phyloP scores from a whole-genome alignment of 2,113 vertebrate genomes.

The Ailuropoda melanoleuca region DNA sequence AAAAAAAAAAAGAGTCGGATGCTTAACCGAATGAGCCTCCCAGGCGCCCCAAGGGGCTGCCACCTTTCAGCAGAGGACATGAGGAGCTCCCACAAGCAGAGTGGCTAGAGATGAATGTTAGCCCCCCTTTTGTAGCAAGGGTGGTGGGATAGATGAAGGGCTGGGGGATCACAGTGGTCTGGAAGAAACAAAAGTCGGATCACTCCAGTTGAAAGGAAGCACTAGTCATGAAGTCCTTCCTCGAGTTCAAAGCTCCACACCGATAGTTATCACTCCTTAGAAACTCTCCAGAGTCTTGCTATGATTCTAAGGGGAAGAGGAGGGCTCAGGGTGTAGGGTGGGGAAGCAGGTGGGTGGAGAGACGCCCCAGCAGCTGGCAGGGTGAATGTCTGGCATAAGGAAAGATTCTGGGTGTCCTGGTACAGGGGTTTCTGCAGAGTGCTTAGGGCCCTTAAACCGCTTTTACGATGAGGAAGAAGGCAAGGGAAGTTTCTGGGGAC shows the following conservation, averaged over 20 bases:
- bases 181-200: not conserved
- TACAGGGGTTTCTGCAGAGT: not conserved
- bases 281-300: not conserved
- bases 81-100: not conserved
- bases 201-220: not conserved
- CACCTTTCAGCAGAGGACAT: not conserved
- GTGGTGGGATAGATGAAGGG: not conserved
- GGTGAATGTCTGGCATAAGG: not conserved
- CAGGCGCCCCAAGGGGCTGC: no score
- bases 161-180: not conserved
- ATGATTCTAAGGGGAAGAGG: not conserved
- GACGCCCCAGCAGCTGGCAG: not conserved
- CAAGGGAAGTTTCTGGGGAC: not conserved
- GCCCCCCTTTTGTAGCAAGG: not conserved
- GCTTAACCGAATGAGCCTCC: no score
- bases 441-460: no score
- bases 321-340: rapidly evolving
- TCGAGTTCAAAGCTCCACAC: not conserved
- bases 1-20: no score
- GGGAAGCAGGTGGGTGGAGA: not conserved
- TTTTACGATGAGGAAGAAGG: not conserved
- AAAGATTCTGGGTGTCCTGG: not conserved
- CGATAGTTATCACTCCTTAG: not conserved
- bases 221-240: not conserved
- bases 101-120: not conserved